Evolutionary conservation across 2,888 invertebrate species (phyloP).

Genomic region (Melanostoma mellinum): DNA sequence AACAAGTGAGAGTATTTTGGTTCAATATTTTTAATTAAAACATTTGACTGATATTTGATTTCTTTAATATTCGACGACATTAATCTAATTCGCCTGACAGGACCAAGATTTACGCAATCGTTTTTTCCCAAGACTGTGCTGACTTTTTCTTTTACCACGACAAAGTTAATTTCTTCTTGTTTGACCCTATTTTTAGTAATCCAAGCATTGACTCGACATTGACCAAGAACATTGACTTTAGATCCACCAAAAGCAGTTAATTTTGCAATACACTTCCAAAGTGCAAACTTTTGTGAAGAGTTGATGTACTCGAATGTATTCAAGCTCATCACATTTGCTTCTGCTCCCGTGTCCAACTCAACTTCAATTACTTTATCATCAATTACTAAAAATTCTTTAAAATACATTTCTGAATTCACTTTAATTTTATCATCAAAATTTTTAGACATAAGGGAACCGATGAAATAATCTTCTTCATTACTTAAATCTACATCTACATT

Average conservation of each 20-base stretch:
- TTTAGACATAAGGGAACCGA: no score
- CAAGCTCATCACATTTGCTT: conserved; percentile 2
- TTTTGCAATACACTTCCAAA: background rate
- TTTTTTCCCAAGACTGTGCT: no score
- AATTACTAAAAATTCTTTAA: background rate
- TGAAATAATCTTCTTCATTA: background rate
- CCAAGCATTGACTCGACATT: no score
- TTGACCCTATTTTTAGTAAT: no score
- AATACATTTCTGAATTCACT: no score
- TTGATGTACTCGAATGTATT: conserved; percentile 9
- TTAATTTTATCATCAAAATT: no score
- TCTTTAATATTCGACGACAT: background rate
- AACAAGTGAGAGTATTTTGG: conserved; percentile 1
- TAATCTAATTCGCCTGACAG: background rate
- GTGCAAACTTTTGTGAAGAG: background rate
- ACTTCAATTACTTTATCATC: conserved; percentile 1
- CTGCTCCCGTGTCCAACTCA: conserved; percentile 26
- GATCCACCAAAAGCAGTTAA: conserved; percentile 4
- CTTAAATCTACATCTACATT: background rate
- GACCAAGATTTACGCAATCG: background rate
- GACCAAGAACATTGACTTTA: no score
- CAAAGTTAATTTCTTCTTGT: no score
- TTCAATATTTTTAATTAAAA: background rate
- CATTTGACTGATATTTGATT: conserved; percentile 1
- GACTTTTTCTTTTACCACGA: no score